These are phyloP conservation scores for Drosophila peninsularis DNA, from an alignment of 2,888 invertebrate species.

Conservation along the genomic window DNA sequence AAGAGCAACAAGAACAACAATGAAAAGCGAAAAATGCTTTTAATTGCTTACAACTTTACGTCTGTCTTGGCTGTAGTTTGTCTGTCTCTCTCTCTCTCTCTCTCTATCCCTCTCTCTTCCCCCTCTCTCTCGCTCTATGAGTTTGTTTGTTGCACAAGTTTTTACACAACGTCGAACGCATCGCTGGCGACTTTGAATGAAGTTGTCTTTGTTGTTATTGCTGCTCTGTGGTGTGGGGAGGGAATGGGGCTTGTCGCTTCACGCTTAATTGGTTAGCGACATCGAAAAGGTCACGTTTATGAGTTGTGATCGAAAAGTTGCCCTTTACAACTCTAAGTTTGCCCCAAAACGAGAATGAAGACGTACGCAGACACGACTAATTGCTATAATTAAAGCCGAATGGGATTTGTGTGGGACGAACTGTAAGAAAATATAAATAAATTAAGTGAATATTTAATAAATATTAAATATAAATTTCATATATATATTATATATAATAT, in stretches of 20 bases:
- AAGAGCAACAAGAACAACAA: slow-evolving; percentile 3
- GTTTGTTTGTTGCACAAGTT: slow-evolving; percentile 25
- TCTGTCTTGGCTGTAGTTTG: slow-evolving; percentile 10
- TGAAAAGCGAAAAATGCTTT: slow-evolving; percentile 40
- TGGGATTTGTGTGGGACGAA: background rate
- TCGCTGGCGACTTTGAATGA: slow-evolving; percentile 49
- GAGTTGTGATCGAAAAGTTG: slow-evolving; percentile 64
- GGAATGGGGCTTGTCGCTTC: slow-evolving; percentile 41
- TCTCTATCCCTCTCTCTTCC: background rate
- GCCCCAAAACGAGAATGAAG: background rate
- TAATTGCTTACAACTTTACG: slow-evolving; percentile 49
- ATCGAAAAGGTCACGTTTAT: slow-evolving; percentile 75
- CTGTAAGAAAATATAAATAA: background rate
- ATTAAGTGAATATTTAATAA: background rate
- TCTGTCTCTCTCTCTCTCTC: background rate
- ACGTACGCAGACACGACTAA: too few species aligned
- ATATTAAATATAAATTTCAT: too few species aligned
- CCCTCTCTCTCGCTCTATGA: background rate
- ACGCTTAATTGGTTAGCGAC: slow-evolving; percentile 75
- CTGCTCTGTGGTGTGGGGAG: slow-evolving; percentile 2
- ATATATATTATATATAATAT: too few species aligned
- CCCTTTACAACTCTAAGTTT: slow-evolving; percentile 11
- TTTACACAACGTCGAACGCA: slow-evolving; percentile 40
- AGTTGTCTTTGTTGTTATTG: slow-evolving; percentile 47
- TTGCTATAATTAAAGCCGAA: background rate